Evolutionary conservation across 2,797 vertebrate species (phyloP), one percentile per base, ranked within the genome.

Genomic region (Betta splendens): DNA sequence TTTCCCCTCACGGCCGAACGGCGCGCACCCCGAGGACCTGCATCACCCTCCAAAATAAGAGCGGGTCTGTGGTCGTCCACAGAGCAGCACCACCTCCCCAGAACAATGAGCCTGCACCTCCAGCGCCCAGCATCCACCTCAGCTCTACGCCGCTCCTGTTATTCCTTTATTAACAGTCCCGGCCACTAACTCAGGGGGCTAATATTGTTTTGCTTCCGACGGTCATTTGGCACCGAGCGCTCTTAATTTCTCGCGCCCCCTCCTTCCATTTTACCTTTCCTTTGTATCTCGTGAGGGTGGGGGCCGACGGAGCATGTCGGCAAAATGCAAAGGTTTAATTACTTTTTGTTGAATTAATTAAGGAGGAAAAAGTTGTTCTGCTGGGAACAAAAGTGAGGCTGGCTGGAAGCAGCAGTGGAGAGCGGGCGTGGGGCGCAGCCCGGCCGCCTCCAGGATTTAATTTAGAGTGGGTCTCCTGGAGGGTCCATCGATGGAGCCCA

Each of bases 341-440:
- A 92, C 85, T 90, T 93, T 93, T 83, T 88, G 87, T 88, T 89
- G 91, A 92, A 92, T 92, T 92, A 91, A 92, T 93, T 89, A 89
- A 91, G 82, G 79, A 86, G 80, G 74, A 84, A 85, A 91, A 92
- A 90, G 72, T 83, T 86, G 72, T 87, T 84, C 78, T 81, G 50
- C n/a, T 74, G 71, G 75, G 86, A 90, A 91, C 87, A 91, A 92
- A 92, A 90, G 86, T 87, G 74, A 75, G 75, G 73, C 80, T 85
- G 86, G 87, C 68, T 86, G 86, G 83, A 85, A 59, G 87, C 74
- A 54, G 70, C 33, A 73, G 78, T 74, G 32, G 55, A 79, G 84
- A 77, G 77, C 50, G 78, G 85, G 78, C 62, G 76, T 64, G 70
- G 52, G 81, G 85, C 66, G 78, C 52, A 69, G 76, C 75, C 77